Conservation (phyloP, 2,888 invertebrate species). For the Trachelus stipa region DNA sequence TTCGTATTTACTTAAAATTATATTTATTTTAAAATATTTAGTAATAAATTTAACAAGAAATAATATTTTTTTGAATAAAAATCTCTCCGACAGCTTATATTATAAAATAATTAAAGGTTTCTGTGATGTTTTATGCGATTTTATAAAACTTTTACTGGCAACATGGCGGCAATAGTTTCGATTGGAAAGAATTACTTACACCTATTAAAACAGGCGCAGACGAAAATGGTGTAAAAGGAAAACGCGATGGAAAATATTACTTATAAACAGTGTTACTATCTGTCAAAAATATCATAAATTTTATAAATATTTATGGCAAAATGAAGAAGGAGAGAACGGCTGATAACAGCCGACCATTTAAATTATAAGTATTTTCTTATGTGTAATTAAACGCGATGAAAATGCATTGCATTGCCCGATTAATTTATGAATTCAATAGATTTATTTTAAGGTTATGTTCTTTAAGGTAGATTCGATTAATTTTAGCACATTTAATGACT, state of each 20-base stretch:
- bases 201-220: neutral
- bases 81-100: neutral
- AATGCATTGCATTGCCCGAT: neutral
- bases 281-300: neutral
- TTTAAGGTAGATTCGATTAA: neutral
- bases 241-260: neutral
- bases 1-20: neutral
- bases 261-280: neutral
- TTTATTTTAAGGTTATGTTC: conserved; percentile 24
- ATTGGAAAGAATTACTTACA: neutral
- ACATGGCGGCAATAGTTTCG: neutral
- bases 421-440: conserved; percentile 4
- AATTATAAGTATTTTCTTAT: conserved; percentile 80
- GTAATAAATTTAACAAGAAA: neutral
- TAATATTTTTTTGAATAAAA: neutral
- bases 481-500: neutral
- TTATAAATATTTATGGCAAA: conserved; percentile 28
- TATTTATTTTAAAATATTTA: neutral
- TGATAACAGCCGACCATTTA: conserved; percentile 83
- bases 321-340: conserved; percentile 77
- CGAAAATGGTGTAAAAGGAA: neutral
- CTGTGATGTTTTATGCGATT: neutral
- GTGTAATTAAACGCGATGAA: neutral
- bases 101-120: neutral
- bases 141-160: neutral